Evolutionary conservation across 2,888 invertebrate species (phyloP), one percentile per base, ranked within the genome.

Genomic region (Crocallis elinguaria): DNA sequence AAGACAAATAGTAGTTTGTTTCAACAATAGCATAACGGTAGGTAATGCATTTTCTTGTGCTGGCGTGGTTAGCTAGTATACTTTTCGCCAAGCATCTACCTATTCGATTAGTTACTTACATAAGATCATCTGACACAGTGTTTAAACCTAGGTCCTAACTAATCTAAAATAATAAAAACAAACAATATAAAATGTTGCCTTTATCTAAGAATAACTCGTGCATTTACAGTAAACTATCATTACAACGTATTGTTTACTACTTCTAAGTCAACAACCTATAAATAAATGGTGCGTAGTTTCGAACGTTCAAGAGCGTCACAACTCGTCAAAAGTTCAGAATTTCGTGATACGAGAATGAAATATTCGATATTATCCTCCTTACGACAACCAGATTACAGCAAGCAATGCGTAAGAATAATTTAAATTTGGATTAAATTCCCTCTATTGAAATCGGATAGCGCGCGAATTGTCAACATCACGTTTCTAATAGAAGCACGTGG

Each of bases 371-470:
- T 1, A 7, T 7, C 3, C 25, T n/a, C 8, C 23, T 9, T n/a
- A n/a, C 9, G 9, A 25, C 2, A 25, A 25, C 25, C n/a, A 25
- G 7, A 3, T 9, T n/a, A n/a, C n/a, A n/a, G n/a, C n/a, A n/a
- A n/a, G n/a, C n/a, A n/a, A n/a, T n/a, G n/a, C 2, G 25, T 1
- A n/a, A n/a, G 9, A 25, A 25, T 25, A 3, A 25, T 25, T 25
- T 9, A 25, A 8, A n/a, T 25, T 5, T 5, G 19, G 5, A 4
- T 4, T 7, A 25, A n/a, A n/a, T 25, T 25, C 25, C 19, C 3
- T 13, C 8, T 32, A n/a, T 25, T 41, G 54, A 14, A 56, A 56
- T 38, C 43, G 12, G 51, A 51, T 50, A 56, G 42, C 7, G 19
- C 52, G 37, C n/a, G 30, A 32, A 13, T 19, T 42, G 37, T 44